phyloP scores from a whole-genome alignment of 2,888 invertebrate species.

The Eupelmus urozonus region DNA sequence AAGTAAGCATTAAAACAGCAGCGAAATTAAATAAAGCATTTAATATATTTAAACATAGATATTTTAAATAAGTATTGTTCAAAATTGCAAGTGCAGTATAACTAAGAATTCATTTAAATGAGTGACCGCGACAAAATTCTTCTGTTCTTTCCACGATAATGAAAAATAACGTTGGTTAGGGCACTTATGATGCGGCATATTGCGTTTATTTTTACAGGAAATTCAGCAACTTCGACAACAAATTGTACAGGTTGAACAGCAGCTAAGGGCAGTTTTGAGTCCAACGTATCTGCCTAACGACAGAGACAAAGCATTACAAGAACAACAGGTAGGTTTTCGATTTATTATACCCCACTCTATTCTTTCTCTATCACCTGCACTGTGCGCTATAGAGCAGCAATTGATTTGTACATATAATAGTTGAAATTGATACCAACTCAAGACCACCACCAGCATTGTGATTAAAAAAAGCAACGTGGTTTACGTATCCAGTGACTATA shows the following conservation, averaged over 20 bases:
- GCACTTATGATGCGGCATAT: neutral
- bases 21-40: no score
- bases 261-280: slow-evolving; percentile 88
- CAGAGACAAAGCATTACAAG: slow-evolving; percentile 87
- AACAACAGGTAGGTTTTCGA: slow-evolving; percentile 88
- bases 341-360: slow-evolving; percentile 8
- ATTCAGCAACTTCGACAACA: slow-evolving; percentile 90
- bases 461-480: slow-evolving; percentile 51
- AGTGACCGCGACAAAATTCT: slow-evolving; percentile 9
- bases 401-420: slow-evolving; percentile 62
- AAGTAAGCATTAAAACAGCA: no score
- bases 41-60: no score
- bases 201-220: slow-evolving; percentile 79
- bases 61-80: no score
- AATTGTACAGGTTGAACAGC: slow-evolving; percentile 92
- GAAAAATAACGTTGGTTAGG: neutral
- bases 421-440: slow-evolving; percentile 73
- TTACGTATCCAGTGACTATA: slow-evolving; percentile 10
- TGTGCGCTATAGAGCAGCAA: slow-evolving; percentile 62
- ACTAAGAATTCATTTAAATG: no score
- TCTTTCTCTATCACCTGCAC: slow-evolving; percentile 59
- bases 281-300: slow-evolving; percentile 91
- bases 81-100: no score
- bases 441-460: slow-evolving; percentile 71
- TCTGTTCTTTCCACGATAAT: slow-evolving; percentile 31